Evolutionary conservation across 1,140 invertebrate species (phyloP), one percentile per base, ranked within the genome.

Genomic region (Procambarus virginalis): DNA sequence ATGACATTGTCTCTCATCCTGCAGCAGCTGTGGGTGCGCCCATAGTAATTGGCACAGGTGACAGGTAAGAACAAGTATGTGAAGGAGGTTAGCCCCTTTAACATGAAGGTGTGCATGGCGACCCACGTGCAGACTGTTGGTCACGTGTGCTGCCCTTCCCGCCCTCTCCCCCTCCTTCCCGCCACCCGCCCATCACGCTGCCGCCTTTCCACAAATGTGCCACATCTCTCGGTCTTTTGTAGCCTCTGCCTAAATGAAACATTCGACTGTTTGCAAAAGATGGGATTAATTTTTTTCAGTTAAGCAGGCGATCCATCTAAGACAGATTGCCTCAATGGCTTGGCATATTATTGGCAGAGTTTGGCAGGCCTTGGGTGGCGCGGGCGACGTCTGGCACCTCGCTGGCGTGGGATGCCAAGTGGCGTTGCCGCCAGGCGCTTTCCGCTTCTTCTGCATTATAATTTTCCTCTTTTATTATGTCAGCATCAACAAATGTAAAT

Each of bases 81-180:
- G 76, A 4, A 20, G 46, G 12, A 78, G 75, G 48, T 77, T 60
- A 60, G 51, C 51, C 51, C 60, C 58, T 8, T 75, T 77, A 76
- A 70, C 49, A 73, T 64, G 20, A 45, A 60, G 68, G 48, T 58
- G 73, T 85, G 73, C 84, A 85, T 85, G 84, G 84, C 70, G 22
- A 77, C 84, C 84, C 84, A 85, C 84, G 84, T 85, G 84, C 84
- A 77, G 48, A 10, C 9, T 49, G n/a, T 10, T 20, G 73, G 84
- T 85, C 84, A 85, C 84, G 84, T 85, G 84, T 85, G 84, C 84
- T 64, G 48, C 49, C 70, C 84, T 68, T 68, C 45, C 79, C n/a
- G 14, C 79, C 49, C 79, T 48, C n/a, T 5, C n/a, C 51, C 79
- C 4, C 51, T 48, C 10, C 49, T 3, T 51, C 80, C 46, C 17